Evolutionary conservation across 2,888 invertebrate genomes (phyloP).

Genomic region (Machimus atricapillus): DNA sequence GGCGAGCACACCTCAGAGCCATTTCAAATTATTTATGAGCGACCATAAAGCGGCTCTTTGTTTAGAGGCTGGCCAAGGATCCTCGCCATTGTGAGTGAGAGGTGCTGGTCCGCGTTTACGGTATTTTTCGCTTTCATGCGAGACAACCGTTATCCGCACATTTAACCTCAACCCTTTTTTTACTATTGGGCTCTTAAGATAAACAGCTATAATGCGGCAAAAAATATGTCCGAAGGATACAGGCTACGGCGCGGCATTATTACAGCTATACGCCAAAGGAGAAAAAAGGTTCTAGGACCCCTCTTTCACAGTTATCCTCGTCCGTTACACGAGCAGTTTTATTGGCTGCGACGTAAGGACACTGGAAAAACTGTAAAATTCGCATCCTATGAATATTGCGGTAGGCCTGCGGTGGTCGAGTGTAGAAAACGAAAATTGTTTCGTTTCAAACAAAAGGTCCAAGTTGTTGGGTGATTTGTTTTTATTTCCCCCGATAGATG

Average conservation of each 20-base stretch:
- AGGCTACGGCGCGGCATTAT: not conserved
- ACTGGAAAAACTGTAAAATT: not conserved
- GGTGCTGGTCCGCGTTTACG: conserved; percentile 19
- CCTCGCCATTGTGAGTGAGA: conserved; percentile 25
- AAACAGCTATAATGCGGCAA: conserved; percentile 44
- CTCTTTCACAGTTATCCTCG: conserved; percentile 4
- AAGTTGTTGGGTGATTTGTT: conserved; percentile 17
- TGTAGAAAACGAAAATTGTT: not conserved
- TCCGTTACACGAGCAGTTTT: conserved; percentile 33
- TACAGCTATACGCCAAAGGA: not conserved
- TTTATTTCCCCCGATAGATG: conserved; percentile 6
- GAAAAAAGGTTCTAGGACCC: not conserved
- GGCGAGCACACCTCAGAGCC: conserved; percentile 44
- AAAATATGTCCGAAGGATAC: conserved; percentile 39
- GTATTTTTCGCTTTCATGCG: conserved; percentile 44
- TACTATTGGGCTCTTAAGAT: conserved; percentile 44
- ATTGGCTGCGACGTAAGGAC: not conserved
- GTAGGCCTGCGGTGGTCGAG: not conserved
- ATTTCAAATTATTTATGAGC: conserved; percentile 46
- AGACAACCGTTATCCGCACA: conserved; percentile 46
- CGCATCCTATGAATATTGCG: not conserved
- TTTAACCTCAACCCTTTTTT: conserved; percentile 47
- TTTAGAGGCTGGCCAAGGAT: conserved; percentile 44
- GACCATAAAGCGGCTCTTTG: conserved; percentile 43
- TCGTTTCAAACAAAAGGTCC: not conserved